phyloP scores from a whole-genome alignment of 2,888 invertebrate species.

The Nysson spinosus region DNA sequence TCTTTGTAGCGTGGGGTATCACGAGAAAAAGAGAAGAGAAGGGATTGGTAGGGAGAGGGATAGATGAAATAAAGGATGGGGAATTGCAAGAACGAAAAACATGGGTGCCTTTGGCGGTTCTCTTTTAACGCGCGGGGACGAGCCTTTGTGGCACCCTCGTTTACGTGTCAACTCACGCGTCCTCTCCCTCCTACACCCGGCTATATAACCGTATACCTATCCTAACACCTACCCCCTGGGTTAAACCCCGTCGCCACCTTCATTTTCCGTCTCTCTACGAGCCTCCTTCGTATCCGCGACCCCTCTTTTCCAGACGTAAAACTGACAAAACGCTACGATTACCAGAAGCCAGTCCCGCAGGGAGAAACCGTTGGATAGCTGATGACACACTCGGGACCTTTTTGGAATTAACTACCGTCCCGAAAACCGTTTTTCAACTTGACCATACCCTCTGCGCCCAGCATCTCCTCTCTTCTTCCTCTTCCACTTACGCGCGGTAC shows the following conservation, averaged over 20 bases:
- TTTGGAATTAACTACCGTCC: constrained; percentile 67
- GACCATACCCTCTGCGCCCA: constrained; percentile 6
- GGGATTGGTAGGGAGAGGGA: no score
- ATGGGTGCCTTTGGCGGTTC: constrained; percentile 16
- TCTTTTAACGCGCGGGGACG: constrained; percentile 12
- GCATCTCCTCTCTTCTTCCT: not conserved
- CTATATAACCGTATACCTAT: constrained; percentile 16
- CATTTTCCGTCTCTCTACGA: constrained; percentile 8
- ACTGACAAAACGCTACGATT: constrained; percentile 72
- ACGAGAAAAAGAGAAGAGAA: no score
- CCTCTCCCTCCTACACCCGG: constrained; percentile 6
- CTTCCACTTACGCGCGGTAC: no score
- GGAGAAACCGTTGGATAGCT: constrained; percentile 56
- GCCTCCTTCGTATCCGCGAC: constrained; percentile 14
- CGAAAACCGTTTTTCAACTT: constrained; percentile 48
- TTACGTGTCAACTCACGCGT: constrained; percentile 5
- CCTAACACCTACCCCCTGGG: constrained; percentile 1
- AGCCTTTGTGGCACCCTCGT: constrained; percentile 11
- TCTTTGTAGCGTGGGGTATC: no score
- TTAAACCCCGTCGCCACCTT: not conserved
- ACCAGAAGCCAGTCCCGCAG: constrained; percentile 63
- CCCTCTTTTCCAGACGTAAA: constrained; percentile 47
- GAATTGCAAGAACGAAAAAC: constrained; percentile 11
- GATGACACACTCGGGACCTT: constrained; percentile 70
- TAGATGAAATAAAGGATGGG: no score